Conservation (phyloP, 2,888 invertebrate species). For the Pterobdella sp. region DNA sequence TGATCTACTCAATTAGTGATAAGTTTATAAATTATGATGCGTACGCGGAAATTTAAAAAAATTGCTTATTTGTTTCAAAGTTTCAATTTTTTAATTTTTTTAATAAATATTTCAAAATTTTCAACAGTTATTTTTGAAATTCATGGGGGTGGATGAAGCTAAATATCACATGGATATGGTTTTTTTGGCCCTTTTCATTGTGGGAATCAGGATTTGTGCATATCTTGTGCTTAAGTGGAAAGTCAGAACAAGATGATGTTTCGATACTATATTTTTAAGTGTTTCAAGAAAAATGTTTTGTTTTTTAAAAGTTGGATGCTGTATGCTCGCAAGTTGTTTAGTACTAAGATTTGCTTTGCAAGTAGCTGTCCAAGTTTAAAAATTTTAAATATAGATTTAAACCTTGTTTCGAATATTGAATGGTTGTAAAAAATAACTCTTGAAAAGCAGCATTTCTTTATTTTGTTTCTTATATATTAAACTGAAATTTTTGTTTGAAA, state of each 20-base stretch:
- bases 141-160: constrained; percentile 66
- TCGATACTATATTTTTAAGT: too few species aligned
- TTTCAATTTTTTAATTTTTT: not conserved
- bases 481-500: too few species aligned
- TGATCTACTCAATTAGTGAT: not conserved
- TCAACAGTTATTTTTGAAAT: constrained; percentile 61
- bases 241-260: constrained; percentile 42
- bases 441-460: too few species aligned
- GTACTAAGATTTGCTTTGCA: too few species aligned
- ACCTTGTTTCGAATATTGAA: too few species aligned
- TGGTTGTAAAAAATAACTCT: too few species aligned
- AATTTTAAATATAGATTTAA: too few species aligned
- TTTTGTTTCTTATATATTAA: too few species aligned
- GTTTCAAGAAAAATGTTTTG: too few species aligned
- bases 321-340: too few species aligned
- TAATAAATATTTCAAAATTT: not conserved
- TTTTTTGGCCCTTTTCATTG: constrained; percentile 69
- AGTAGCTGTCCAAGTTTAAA: too few species aligned
- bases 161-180: constrained; percentile 80
- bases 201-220: constrained; percentile 60
- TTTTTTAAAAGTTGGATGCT: too few species aligned
- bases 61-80: not conserved
- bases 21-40: not conserved
- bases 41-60: not conserved
- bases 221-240: constrained; percentile 50